Base-by-base conservation (phyloP, 2,113 vertebrate species). In the Anthoscopus minutus region DNA sequence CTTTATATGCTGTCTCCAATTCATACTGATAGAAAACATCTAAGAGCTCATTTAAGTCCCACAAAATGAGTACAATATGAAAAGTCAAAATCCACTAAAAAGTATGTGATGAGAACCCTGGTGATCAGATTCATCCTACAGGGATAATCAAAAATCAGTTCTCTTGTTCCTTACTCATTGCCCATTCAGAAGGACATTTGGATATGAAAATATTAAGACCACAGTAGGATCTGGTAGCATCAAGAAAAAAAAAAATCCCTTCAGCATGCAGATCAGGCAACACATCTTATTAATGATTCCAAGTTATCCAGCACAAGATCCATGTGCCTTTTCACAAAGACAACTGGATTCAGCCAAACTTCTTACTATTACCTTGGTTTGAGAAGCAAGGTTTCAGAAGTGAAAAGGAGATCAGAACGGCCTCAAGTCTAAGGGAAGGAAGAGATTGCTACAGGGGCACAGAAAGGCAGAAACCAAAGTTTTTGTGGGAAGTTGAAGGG, bases 1-100 rank as follows among this genome's bases (percentile, higher is more conserved):
- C 86, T 94, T 96, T 91, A 92, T 67, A 89, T 91, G 78, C 24
- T 37, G 3, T 77, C 44, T 62, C 66, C 15, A 88, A 92, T 79
- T 70, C 50, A 88, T 40, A 77, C 17, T 87, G 88, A 94, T 89
- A 84, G 47, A 40, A 83, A 96, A 56, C 71, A 96, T 67, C 69
- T 79, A 64, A 90, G 72, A 88, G 61, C 76, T 93, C 82, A 90
- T 88, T 88, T 82, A 71, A 92, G 92, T 70, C 23, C 45, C 73
- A 81, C 82, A 35, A 82, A 94, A 95, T 81, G 60, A 95, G 58
- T 27, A 62, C 51, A 45, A 64, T 33, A 84, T 56, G 64, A 93
- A 89, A 95, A 97, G 93, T 88, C 76, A 96, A 95, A 96, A 40
- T 42, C 70, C 78, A 86, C 57, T 85, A 90, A 94, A 47, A 88